Base-by-base conservation (phyloP, 92 coral and sea anemone genomes). In the Siderastrea radians region DNA sequence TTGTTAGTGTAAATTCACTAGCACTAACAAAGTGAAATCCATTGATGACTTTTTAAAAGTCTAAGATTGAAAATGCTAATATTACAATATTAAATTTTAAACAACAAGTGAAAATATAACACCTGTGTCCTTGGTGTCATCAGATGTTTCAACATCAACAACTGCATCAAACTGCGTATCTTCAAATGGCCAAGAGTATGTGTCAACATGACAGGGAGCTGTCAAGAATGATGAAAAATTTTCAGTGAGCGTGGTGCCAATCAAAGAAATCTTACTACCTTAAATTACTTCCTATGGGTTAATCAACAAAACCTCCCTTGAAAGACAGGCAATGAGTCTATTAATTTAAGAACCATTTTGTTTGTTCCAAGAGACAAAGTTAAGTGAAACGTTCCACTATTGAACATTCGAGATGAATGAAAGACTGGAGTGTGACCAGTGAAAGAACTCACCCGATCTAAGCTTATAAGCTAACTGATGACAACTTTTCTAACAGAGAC, bases 151-250 rank as follows among this genome's bases (percentile, higher is more conserved):
- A 13, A 98, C 99, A 85, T 98, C 96, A 3, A 98, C 96, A 4
- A 98, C 99, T 17, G 91, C 92, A 47, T 98, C 99, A 94, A 98
- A 98, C 71, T 94, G 98, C 0, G 98, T 92, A 82, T 98, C 99
- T 58, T 98, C 99, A 94, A 98, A 98, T 53, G 99, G 99, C 17
- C 99, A 98, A 46, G 89, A 78, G n/a, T 57, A 93, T 19, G 78
- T 9, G 57, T 95, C 97, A 6, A 47, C 68, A 68, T 71, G 49
- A 19, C 73, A 64, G 12, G 95, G 86, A 14, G 96, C 99, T 97
- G 84, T 55, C 7, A 55, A 14, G 72, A 74, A 38, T 7, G 3
- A 66, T 3, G 19, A 66, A 46, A 7, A 52, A 10, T 1, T 38
- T 12, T 58, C 63, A 58, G 38, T 26, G 38, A 26, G 38, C 0